A percentile compares a stretch with the other conserved stretches of the same genome.
phyloP scores from a whole-genome alignment of 2,113 vertebrate species.

The Bos javanicus region DNA sequence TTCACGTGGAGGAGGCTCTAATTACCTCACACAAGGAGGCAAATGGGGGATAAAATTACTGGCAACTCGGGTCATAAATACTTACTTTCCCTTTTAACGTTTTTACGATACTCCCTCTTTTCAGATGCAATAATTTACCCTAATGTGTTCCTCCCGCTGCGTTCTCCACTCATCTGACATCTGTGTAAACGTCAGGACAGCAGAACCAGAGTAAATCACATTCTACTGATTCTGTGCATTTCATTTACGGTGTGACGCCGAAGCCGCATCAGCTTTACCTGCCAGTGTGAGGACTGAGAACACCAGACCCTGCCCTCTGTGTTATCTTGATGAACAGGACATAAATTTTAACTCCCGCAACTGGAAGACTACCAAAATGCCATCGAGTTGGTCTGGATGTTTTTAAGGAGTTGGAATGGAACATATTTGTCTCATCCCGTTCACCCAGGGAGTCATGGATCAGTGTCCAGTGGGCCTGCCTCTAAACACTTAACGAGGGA shows the following conservation, averaged over 20 bases:
- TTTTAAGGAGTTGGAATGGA: background rate
- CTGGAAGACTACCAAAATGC: background rate
- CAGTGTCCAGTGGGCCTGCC: background rate
- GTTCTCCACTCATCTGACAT: conserved; percentile 66
- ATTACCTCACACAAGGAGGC: conserved; percentile 27
- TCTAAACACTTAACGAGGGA: background rate
- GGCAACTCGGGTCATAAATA: conserved; percentile 65
- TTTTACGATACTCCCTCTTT: conserved; percentile 74
- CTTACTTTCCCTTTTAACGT: conserved; percentile 65
- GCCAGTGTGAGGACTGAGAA: conserved; percentile 27
- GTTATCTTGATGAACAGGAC: conserved; percentile 41
- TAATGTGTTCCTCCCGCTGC: conserved; percentile 64
- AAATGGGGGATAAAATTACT: conserved; percentile 56
- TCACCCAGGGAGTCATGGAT: background rate
- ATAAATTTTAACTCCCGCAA: background rate
- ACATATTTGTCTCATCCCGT: background rate
- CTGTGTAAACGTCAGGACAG: conserved; percentile 75
- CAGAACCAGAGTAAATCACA: conserved; percentile 73
- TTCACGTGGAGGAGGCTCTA: background rate
- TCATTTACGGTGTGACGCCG: conserved; percentile 50
- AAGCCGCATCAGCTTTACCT: conserved; percentile 45
- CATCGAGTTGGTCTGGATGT: background rate
- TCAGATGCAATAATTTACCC: conserved; percentile 72
- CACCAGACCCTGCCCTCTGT: background rate
- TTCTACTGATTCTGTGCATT: conserved; percentile 60